Evolutionary conservation across 2,888 invertebrate genomes (phyloP), one percentile per base, ranked within the genome.

Genomic region (Koerneria pararmatus): DNA sequence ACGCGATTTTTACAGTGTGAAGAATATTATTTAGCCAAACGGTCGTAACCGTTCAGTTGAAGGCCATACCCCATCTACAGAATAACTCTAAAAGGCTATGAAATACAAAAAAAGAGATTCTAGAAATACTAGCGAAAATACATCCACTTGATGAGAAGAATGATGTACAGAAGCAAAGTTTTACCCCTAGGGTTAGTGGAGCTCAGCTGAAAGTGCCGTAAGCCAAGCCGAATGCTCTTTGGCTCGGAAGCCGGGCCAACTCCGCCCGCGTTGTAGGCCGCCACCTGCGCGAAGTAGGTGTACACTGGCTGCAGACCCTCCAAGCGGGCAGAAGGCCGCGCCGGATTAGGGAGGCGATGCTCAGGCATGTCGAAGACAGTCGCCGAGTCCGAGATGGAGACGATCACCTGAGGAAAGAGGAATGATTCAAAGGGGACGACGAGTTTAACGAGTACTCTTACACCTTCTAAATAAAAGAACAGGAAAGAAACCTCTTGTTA

Each of bases 191-290:
- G 19, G 19, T 46, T 46, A 46, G 11, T 46, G 3, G 62, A 62
- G 15, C 29, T n/a, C 19, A 62, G 37, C 6, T 62, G 62, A 53
- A 62, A 62, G 53, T 62, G 37, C 19, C 62, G 49, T 53, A 62
- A 60, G 0, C 80, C 79, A 19, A 79, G 68, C 60, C 79, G 73
- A 37, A 80, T 74, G 35, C 73, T 71, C 37, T 70, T 65, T 0
- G 76, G 60, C 6, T 70, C 68, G 63, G 75, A 75, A 24, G 67
- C 41, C 2, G 80, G 80, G 31, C 80, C 80, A 29, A 76, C 60
- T 15, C 80, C 80, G 29, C 80, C 80, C 19, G 73, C 66, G 67
- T 80, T 80, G 69, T 78, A 80, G 46, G 72, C 80, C 27, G 79
- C 79, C 2, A 75, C 78, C 60, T 59, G 48, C 41, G 53, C 37